phyloP scores from a whole-genome alignment of 2,888 invertebrate genomes.

The Smittia aterrima region DNA sequence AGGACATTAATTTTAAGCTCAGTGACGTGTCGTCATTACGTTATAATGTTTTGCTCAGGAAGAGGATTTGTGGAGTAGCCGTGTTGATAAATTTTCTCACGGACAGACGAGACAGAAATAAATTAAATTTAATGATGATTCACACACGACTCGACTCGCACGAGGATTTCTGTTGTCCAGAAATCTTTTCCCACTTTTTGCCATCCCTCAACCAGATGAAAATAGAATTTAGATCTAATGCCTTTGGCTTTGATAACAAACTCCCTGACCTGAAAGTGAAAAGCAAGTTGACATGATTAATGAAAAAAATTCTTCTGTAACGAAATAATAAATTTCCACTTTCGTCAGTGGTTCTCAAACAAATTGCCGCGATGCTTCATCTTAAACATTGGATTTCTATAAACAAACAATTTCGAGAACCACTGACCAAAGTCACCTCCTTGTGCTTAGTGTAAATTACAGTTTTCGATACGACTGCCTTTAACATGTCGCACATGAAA shows the following conservation, averaged over 20 bases:
- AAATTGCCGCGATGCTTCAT: no score
- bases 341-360: not conserved
- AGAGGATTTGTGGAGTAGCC: not conserved
- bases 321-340: conserved; percentile 21
- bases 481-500: not conserved
- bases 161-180: not conserved
- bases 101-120: conserved; percentile 40
- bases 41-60: not conserved
- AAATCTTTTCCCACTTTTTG: not conserved
- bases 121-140: conserved; percentile 41
- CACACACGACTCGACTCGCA: conserved; percentile 20
- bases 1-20: conserved; percentile 13
- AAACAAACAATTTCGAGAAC: not conserved
- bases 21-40: not conserved
- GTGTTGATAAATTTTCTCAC: conserved; percentile 38
- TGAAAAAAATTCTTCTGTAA: conserved; percentile 17
- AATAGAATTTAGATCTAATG: not conserved
- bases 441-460: conserved; percentile 11
- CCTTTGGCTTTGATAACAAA: conserved; percentile 7
- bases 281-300: conserved; percentile 25
- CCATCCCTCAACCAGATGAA: not conserved
- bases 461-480: not conserved
- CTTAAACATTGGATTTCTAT: no score
- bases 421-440: not conserved
- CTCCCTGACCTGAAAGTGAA: not conserved